These are phyloP conservation scores for Pseudorhombus dupliciocellatus DNA, from an alignment of 2,113 vertebrate genomes.

Conservation along the genomic window DNA sequence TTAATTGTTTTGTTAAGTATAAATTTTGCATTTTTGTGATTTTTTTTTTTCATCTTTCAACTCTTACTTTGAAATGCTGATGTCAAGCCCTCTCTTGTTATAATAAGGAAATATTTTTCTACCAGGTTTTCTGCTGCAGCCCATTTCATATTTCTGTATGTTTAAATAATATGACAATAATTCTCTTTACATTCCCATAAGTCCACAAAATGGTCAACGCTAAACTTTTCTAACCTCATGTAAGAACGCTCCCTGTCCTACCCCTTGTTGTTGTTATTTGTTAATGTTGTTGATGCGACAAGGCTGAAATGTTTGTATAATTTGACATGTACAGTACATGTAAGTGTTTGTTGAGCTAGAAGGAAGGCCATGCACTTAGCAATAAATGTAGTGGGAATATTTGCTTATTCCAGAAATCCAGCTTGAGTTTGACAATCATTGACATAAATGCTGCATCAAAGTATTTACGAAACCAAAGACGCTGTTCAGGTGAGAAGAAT, in stretches of 20 bases:
- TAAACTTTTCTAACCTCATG: slow-evolving; percentile 38
- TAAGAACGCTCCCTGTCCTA: slow-evolving; percentile 28
- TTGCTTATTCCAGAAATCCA: slow-evolving; percentile 45
- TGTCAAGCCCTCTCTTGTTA: slow-evolving; percentile 21
- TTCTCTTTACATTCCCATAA: slow-evolving; percentile 57
- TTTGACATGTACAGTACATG: slow-evolving; percentile 69
- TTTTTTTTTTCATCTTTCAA: slow-evolving; percentile 19
- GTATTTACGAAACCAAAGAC: slow-evolving; percentile 63
- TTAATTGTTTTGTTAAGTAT: slow-evolving; percentile 41
- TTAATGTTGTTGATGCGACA: slow-evolving; percentile 63
- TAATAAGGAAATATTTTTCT: slow-evolving; percentile 25
- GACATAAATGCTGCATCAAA: slow-evolving; percentile 44
- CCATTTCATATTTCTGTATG: slow-evolving; percentile 21
- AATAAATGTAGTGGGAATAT: slow-evolving; percentile 43
- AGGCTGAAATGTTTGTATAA: slow-evolving; percentile 61
- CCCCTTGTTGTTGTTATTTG: slow-evolving; percentile 53
- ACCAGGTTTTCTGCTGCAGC: slow-evolving; percentile 16
- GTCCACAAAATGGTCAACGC: slow-evolving; percentile 25
- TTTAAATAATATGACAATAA: slow-evolving; percentile 1
- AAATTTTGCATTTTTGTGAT: slow-evolving; percentile 54
- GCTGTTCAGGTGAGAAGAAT: slow-evolving; percentile 44
- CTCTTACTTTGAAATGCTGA: slow-evolving; percentile 19
- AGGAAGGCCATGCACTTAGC: slow-evolving; percentile 54
- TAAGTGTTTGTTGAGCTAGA: slow-evolving; percentile 53
- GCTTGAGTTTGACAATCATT: slow-evolving; percentile 38